Conservation (phyloP, 2,797 vertebrate species). For the Melopsittacus undulatus region DNA sequence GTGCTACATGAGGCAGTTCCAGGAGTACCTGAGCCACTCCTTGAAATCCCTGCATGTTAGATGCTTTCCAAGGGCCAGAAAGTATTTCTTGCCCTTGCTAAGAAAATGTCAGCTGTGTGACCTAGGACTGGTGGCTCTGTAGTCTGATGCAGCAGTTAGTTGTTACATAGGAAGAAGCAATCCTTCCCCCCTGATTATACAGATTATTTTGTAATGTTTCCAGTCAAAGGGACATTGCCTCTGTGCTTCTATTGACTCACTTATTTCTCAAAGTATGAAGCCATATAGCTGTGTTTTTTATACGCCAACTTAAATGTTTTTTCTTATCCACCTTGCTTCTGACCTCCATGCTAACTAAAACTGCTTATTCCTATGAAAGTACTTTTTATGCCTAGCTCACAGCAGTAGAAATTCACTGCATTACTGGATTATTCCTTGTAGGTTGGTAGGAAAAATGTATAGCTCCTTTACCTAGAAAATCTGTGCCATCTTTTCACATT, state of each 20-base stretch:
- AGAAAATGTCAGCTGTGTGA: not conserved
- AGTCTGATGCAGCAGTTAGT: not conserved
- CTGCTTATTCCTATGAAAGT: not conserved
- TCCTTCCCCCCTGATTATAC: not conserved
- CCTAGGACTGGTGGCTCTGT: not conserved
- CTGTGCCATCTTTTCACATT: not conserved
- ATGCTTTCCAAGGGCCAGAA: not conserved
- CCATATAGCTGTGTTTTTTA: not conserved
- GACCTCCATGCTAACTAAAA: not conserved
- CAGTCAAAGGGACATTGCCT: not conserved
- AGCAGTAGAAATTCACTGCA: not conserved
- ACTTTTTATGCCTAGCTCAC: not conserved
- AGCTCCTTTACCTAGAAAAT: not conserved
- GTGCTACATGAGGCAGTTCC: not conserved
- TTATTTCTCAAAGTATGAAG: not conserved
- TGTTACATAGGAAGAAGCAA: accelerated
- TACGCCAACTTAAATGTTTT: not conserved
- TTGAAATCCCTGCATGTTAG: not conserved
- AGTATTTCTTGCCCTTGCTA: not conserved
- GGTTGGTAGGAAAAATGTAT: not conserved
- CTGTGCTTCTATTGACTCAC: not conserved
- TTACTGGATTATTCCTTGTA: not conserved
- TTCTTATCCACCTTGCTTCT: not conserved
- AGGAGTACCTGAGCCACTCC: not conserved
- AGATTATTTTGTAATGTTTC: not conserved